Evolutionary conservation across 2,113 vertebrate genomes (phyloP).

Genomic region (Dromas ardeola): DNA sequence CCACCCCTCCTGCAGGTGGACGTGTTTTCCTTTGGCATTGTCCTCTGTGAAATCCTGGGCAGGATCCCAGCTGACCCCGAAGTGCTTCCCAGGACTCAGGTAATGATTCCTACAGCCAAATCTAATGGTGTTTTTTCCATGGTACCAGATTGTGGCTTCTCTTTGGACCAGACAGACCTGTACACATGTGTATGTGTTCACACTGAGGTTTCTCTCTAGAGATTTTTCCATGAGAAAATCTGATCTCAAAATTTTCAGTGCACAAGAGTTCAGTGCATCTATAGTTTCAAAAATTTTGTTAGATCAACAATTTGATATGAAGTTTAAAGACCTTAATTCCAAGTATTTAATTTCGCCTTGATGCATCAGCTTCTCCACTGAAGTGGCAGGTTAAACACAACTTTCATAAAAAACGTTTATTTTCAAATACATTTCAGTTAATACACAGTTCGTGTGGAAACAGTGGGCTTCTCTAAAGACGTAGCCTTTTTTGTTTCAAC

Average conservation of each 20-base stretch:
- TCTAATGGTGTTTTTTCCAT: background rate
- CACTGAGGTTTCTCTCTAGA: background rate
- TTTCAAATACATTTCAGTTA: background rate
- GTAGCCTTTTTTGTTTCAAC: background rate
- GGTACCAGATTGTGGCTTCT: background rate
- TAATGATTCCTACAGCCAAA: conserved; percentile 31
- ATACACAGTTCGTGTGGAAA: background rate
- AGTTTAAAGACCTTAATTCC: background rate
- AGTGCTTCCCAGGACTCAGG: conserved; percentile 85
- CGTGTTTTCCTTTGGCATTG: conserved; percentile 90
- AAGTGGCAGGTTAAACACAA: background rate
- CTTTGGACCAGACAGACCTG: background rate
- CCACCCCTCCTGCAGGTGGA: conserved; percentile 78
- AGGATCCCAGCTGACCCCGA: conserved; percentile 87
- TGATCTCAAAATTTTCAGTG: background rate
- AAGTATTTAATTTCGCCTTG: background rate
- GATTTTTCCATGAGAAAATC: background rate
- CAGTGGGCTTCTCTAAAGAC: background rate
- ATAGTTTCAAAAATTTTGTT: background rate
- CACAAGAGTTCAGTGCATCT: background rate
- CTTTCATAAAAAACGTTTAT: background rate
- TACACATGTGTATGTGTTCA: background rate
- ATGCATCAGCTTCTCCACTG: background rate
- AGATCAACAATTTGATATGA: background rate
- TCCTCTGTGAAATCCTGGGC: conserved; percentile 87